Evolutionary conservation across 2,113 vertebrate genomes (phyloP).

Genomic region (Euleptes europaea): DNA sequence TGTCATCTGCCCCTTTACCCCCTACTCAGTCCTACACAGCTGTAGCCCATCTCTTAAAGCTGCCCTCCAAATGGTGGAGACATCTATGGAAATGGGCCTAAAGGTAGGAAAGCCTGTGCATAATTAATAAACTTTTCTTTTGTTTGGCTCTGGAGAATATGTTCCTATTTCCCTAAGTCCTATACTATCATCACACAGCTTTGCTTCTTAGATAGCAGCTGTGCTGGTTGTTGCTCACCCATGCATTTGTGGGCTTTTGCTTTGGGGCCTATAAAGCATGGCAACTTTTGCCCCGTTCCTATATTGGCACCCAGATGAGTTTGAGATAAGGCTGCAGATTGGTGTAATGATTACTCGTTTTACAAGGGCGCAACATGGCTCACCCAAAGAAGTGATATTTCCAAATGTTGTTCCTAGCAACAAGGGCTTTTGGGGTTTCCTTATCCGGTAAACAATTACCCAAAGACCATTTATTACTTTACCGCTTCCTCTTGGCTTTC

Average conservation of each 20-base stretch:
- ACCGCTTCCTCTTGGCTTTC: slow-evolving; percentile 38
- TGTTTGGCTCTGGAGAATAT: not conserved
- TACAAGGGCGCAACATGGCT: not conserved
- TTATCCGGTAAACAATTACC: slow-evolving; percentile 45
- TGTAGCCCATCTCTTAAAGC: not conserved
- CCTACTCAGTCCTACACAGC: not conserved
- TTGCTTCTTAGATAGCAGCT: not conserved
- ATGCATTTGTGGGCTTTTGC: not conserved
- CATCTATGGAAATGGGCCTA: no score
- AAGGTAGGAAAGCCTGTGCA: not conserved
- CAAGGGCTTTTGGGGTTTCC: not conserved
- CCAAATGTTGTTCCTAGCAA: not conserved
- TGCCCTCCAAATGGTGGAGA: no score
- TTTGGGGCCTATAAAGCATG: not conserved
- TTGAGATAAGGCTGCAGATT: not conserved
- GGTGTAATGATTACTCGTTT: not conserved
- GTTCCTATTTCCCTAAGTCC: not conserved
- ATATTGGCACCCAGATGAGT: not conserved
- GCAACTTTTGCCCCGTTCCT: not conserved
- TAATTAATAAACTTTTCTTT: not conserved
- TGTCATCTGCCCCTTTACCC: not conserved
- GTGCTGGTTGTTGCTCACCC: not conserved
- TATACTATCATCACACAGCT: not conserved
- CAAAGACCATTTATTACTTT: slow-evolving; percentile 36
- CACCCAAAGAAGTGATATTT: not conserved